These are phyloP conservation scores for Caenorhabditis sulstoni DNA, from an alignment of 2,888 invertebrate genomes.

Conservation along the genomic window DNA sequence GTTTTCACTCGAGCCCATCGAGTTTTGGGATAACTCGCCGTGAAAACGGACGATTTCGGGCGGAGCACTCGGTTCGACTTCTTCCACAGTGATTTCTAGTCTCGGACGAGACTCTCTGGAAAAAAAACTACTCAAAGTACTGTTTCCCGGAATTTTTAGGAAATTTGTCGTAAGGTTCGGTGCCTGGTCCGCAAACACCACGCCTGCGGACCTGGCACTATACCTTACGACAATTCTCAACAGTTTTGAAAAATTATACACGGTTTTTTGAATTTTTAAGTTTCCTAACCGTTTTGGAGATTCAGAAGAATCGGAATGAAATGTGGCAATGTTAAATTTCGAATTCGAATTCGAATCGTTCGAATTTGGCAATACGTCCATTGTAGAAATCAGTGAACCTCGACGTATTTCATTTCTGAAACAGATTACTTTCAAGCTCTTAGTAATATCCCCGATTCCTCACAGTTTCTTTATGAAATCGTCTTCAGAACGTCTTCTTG, in stretches of 20 bases:
- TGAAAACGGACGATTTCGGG: too few species aligned
- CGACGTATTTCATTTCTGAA: constrained; percentile 55
- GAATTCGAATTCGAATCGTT: constrained; percentile 2
- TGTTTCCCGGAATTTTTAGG: too few species aligned
- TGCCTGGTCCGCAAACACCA: not conserved
- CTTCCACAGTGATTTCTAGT: constrained; percentile 43
- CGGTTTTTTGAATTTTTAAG: too few species aligned
- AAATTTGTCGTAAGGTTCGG: not conserved
- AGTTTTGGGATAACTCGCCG: constrained; percentile 11
- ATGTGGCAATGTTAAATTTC: not conserved
- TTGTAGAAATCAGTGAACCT: constrained; percentile 37
- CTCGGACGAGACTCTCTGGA: constrained; percentile 27
- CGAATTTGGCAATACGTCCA: constrained; percentile 4
- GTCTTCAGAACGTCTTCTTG: constrained; percentile 38
- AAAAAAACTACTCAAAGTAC: not conserved
- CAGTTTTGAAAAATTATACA: not conserved
- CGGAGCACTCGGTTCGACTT: constrained; percentile 5
- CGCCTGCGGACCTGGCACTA: too few species aligned
- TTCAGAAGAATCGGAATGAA: constrained; percentile 31
- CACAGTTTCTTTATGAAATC: constrained; percentile 56
- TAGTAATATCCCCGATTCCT: not conserved
- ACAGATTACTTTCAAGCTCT: not conserved
- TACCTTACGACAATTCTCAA: too few species aligned
- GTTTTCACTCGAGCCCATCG: constrained; percentile 12
- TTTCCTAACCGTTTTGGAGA: constrained; percentile 31